phyloP scores from a whole-genome alignment of 2,888 invertebrate genomes.

The Pseudeuparius sepicola region DNA sequence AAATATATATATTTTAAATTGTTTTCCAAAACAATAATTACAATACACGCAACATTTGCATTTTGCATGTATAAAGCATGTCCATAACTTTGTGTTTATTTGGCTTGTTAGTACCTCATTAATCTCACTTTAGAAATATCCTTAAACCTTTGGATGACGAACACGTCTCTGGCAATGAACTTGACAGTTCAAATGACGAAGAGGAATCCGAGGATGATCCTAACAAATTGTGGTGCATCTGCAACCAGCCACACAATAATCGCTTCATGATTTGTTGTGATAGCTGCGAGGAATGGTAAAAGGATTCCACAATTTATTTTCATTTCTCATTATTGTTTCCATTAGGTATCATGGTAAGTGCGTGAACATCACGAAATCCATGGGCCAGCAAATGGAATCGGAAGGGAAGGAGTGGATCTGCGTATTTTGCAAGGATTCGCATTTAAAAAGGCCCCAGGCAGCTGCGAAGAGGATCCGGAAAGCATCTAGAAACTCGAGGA shows the following conservation, averaged over 20 bases:
- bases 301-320: no score
- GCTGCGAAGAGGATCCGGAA: constrained; percentile 37
- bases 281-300: constrained; percentile 91
- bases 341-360: constrained; percentile 98
- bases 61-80: no score
- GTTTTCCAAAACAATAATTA: no score
- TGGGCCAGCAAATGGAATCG: constrained; percentile 87
- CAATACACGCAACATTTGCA: no score
- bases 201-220: constrained; percentile 87
- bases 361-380: constrained; percentile 83
- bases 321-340: no score
- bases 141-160: constrained; percentile 36
- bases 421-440: constrained; percentile 60
- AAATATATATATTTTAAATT: no score
- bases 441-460: constrained; percentile 34
- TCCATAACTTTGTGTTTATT: no score
- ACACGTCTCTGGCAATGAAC: constrained; percentile 37
- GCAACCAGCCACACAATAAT: constrained; percentile 89
- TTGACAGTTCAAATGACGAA: constrained; percentile 42
- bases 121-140: no score
- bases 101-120: no score
- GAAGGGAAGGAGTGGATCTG: constrained; percentile 84
- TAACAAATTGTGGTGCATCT: constrained; percentile 89
- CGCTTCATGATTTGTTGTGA: constrained; percentile 98
- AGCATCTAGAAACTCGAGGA: constrained; percentile 33